Percentiles rank a stretch among this genome's conserved stretches.
phyloP scores from a whole-genome alignment of 2,888 invertebrate species.

The Linnaemya tessellans region DNA sequence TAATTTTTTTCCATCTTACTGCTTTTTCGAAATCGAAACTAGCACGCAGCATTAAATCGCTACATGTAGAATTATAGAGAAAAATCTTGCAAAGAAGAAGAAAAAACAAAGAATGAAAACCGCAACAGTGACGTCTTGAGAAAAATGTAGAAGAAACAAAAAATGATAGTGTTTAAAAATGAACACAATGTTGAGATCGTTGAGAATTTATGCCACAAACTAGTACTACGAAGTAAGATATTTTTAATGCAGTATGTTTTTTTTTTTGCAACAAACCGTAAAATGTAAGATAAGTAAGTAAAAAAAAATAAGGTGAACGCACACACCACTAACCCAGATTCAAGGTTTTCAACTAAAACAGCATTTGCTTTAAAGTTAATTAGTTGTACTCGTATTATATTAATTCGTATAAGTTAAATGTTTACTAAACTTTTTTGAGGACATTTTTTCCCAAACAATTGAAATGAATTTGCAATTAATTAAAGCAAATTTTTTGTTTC shows the following conservation, averaged over 20 bases:
- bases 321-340: constrained; percentile 69
- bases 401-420: constrained; percentile 1
- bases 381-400: constrained; percentile 28
- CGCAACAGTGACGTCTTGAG: constrained; percentile 40
- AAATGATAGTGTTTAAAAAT: constrained; percentile 33
- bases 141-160: constrained; percentile 12
- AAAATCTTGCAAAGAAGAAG: constrained; percentile 11
- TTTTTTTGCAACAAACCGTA: constrained; percentile 57
- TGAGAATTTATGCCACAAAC: constrained; percentile 51
- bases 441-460: not conserved
- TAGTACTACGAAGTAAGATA: constrained; percentile 19
- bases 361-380: constrained; percentile 45
- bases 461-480: not conserved
- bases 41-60: constrained; percentile 64
- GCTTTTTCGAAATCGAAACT: constrained; percentile 67
- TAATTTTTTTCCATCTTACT: not conserved
- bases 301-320: constrained; percentile 21
- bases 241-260: constrained; percentile 42
- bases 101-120: not conserved
- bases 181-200: constrained; percentile 51
- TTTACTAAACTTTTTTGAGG: constrained; percentile 11
- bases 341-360: constrained; percentile 61
- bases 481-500: not conserved
- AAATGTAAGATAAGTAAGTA: constrained; percentile 20
- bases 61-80: constrained; percentile 21